A percentile compares a stretch with the other conserved stretches of the same genome.
Conservation (phyloP, 1,140 invertebrate species). For the Drosophila nebulosa region DNA sequence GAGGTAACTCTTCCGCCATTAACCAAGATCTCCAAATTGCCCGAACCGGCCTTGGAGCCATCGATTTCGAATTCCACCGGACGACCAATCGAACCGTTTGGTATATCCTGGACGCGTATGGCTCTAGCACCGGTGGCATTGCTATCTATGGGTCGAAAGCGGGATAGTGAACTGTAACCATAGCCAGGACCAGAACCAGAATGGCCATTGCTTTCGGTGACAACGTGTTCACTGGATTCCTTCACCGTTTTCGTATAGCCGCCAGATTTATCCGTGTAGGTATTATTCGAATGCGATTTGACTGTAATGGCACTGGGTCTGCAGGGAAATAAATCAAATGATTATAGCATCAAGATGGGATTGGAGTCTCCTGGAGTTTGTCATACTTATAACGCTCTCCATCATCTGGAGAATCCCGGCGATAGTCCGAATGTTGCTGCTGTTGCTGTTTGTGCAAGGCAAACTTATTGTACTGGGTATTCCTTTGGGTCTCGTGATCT, state of each 20-base stretch:
- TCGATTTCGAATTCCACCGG: constrained; percentile 98
- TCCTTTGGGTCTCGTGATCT: constrained; percentile 83
- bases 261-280: constrained; percentile 70
- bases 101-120: constrained; percentile 92
- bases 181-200: constrained; percentile 34
- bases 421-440: constrained; percentile 56
- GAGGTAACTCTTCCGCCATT: constrained; percentile 97
- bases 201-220: constrained; percentile 71
- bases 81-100: constrained; percentile 92
- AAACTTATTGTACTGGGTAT: constrained; percentile 84
- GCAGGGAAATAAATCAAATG: not conserved
- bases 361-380: not conserved
- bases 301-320: constrained; percentile 81
- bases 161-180: constrained; percentile 70
- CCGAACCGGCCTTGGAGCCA: constrained; percentile 95
- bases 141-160: constrained; percentile 78
- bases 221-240: constrained; percentile 75
- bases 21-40: constrained; percentile 97
- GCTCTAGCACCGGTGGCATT: constrained; percentile 85
- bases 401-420: constrained; percentile 67
- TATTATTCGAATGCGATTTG: constrained; percentile 79
- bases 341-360: not conserved
- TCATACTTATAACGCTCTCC: constrained; percentile 70
- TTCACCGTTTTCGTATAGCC: constrained; percentile 78
- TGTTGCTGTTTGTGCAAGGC: constrained; percentile 74